Evolutionary conservation across 2,888 invertebrate genomes (phyloP).

Genomic region (Amiota mariae): DNA sequence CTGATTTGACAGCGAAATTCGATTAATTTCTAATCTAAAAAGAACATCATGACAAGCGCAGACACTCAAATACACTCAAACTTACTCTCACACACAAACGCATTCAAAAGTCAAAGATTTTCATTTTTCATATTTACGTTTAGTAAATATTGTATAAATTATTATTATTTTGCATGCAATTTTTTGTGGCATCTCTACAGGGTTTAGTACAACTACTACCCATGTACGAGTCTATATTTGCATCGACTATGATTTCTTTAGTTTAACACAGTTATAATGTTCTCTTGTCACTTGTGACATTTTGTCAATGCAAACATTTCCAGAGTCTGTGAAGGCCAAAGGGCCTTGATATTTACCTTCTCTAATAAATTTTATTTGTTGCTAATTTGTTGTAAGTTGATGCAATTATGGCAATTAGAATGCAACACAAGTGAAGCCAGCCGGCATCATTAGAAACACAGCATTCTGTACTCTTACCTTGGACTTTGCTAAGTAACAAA

Average conservation of each 20-base stretch:
- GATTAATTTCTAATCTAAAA: slow-evolving; percentile 65
- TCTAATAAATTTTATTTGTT: slow-evolving; percentile 17
- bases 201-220: neutral
- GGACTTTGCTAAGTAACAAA: neutral
- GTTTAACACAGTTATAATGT: neutral
- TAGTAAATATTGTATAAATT: too few species aligned
- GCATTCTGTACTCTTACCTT: neutral
- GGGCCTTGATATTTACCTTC: neutral
- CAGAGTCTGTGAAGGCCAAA: neutral
- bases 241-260: neutral
- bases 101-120: slow-evolving; percentile 34
- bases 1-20: slow-evolving; percentile 64
- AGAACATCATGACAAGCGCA: slow-evolving; percentile 59
- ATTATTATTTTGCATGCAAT: slow-evolving; percentile 3
- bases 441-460: neutral
- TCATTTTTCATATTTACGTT: slow-evolving; percentile 33
- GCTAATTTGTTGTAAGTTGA: neutral
- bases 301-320: neutral
- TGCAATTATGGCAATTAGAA: neutral
- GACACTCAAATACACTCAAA: slow-evolving; percentile 36
- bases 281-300: neutral
- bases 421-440: neutral
- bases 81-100: slow-evolving; percentile 5
- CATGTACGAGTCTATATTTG: too few species aligned
- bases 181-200: slow-evolving; percentile 10